Conservation (phyloP, 1,140 invertebrate genomes). For the Ostrea denselamellosa region DNA sequence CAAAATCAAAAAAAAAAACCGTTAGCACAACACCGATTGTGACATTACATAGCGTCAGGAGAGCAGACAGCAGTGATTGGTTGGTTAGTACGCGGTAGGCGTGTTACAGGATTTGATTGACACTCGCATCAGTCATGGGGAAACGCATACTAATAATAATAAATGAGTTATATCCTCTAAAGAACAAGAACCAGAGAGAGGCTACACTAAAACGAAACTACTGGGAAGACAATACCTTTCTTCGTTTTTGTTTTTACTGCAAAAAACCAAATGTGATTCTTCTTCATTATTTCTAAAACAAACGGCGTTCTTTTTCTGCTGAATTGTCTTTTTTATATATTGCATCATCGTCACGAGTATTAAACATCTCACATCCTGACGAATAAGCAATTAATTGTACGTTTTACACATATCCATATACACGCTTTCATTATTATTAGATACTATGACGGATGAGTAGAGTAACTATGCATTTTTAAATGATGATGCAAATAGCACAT, state of each 20-base stretch:
- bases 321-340: background rate
- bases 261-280: conserved; percentile 18
- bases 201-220: conserved; percentile 22
- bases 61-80: conserved; percentile 4
- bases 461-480: background rate
- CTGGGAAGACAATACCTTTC: conserved; percentile 47
- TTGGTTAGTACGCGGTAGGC: conserved; percentile 29
- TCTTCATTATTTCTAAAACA: conserved; percentile 4
- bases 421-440: background rate
- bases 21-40: conserved; percentile 24
- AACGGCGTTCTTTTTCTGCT: background rate
- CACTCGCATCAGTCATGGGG: background rate
- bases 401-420: background rate
- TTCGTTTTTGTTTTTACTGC: conserved; percentile 52
- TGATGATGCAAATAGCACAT: background rate
- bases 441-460: background rate
- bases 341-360: background rate
- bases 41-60: conserved; percentile 34
- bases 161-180: conserved; percentile 6
- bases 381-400: background rate
- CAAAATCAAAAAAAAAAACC: background rate
- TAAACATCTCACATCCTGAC: too few relatives aligned
- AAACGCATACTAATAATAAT: conserved; percentile 23
- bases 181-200: conserved; percentile 35
- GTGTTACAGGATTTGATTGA: conserved; percentile 7